Percentiles rank a stretch among this genome's conserved stretches.
These are phyloP conservation scores for Schizopygopsis pylzovi DNA, from an alignment of 2,797 vertebrate genomes.

Conservation along the genomic window DNA sequence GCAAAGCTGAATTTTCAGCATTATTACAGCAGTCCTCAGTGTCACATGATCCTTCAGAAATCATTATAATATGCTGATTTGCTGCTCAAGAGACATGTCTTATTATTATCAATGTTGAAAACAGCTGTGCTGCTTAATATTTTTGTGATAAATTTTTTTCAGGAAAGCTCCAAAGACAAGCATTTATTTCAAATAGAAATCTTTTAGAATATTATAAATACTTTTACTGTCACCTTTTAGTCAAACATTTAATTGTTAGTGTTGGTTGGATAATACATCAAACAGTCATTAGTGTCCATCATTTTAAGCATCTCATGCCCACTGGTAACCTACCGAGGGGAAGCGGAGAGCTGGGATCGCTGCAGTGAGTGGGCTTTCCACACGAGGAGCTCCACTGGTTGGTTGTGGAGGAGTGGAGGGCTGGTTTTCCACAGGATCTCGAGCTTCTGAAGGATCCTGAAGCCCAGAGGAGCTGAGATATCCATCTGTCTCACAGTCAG, in stretches of 20 bases:
- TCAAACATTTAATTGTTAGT: background rate
- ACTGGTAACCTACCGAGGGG: constrained; percentile 79
- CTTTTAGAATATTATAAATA: background rate
- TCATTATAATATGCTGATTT: background rate
- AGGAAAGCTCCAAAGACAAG: background rate
- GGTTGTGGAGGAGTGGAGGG: background rate
- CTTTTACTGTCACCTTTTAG: background rate
- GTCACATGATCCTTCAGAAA: background rate
- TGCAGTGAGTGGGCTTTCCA: constrained; percentile 5
- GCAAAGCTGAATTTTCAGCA: background rate
- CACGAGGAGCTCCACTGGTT: constrained; percentile 24
- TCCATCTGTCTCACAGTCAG: constrained; percentile 83
- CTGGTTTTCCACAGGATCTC: constrained; percentile 42
- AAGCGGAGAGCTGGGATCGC: constrained; percentile 77
- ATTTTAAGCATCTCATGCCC: too few relatives aligned
- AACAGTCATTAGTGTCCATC: too few relatives aligned
- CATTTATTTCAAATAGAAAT: background rate
- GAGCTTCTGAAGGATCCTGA: constrained; percentile 70
- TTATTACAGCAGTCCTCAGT: background rate
- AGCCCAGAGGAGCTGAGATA: constrained; percentile 83
- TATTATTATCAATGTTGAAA: background rate
- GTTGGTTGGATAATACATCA: too few relatives aligned
- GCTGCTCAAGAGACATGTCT: background rate
- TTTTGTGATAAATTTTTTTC: too few relatives aligned
- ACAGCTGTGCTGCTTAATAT: background rate